phyloP scores from a whole-genome alignment of 2,888 invertebrate species.

The Chaitophorus viminalis region DNA sequence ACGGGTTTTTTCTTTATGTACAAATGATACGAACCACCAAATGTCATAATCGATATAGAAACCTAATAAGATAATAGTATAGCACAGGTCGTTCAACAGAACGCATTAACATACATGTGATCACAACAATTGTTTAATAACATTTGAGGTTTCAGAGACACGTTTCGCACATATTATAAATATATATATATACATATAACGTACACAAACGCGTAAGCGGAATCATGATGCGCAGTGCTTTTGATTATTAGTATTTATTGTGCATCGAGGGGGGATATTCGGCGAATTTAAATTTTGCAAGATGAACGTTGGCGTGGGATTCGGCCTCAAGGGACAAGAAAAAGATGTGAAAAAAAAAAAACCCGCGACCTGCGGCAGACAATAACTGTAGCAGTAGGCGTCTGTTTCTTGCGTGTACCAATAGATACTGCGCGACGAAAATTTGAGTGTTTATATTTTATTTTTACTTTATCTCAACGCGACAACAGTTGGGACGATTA shows the following conservation, averaged over 20 bases:
- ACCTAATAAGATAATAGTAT: constrained; percentile 43
- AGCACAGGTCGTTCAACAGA: constrained; percentile 29
- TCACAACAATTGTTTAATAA: constrained; percentile 35
- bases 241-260: background rate
- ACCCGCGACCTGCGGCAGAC: no score
- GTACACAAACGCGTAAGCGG: background rate
- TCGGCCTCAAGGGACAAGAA: background rate
- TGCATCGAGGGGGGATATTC: background rate
- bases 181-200: background rate
- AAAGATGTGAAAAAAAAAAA: background rate
- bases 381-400: background rate
- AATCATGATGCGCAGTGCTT: background rate
- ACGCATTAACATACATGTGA: constrained; percentile 20
- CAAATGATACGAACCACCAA: constrained; percentile 36
- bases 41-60: constrained; percentile 54
- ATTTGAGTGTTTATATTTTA: background rate
- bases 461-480: background rate
- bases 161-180: constrained; percentile 20
- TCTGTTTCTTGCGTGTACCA: background rate
- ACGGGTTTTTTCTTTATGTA: background rate
- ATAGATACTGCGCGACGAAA: no score
- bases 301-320: constrained; percentile 6
- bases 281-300: constrained; percentile 12
- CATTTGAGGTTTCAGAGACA: constrained; percentile 32
- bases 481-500: no score